Percentiles rank a stretch among this genome's conserved stretches.
These are phyloP conservation scores for Lates calcarifer DNA, from an alignment of 2,113 vertebrate species.

Conservation along the genomic window DNA sequence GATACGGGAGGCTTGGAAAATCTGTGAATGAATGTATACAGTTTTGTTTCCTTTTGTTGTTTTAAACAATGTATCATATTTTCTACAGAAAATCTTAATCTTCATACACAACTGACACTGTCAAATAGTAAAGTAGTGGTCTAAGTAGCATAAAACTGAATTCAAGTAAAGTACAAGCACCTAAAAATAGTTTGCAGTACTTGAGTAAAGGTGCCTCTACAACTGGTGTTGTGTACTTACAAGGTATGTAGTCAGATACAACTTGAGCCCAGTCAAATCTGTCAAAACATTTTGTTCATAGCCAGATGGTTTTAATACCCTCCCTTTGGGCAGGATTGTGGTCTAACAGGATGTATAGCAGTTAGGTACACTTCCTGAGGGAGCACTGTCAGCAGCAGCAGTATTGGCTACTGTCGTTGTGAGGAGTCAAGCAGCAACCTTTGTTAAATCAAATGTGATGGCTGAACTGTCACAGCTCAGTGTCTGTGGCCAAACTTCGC, in stretches of 20 bases:
- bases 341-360: slow-evolving; percentile 35
- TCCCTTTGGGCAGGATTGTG: slow-evolving; percentile 30
- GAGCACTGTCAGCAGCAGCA: slow-evolving; percentile 46
- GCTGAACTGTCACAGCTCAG: slow-evolving; percentile 54
- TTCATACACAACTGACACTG: too few relatives aligned
- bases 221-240: neutral
- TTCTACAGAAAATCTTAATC: neutral
- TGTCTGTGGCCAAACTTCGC: slow-evolving; percentile 46
- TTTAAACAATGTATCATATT: neutral
- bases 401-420: slow-evolving; percentile 30
- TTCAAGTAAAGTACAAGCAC: too few relatives aligned
- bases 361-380: slow-evolving; percentile 43
- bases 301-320: slow-evolving; percentile 15
- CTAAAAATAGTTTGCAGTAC: too few relatives aligned
- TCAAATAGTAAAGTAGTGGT: too few relatives aligned
- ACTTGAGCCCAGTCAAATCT: neutral
- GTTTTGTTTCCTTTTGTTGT: neutral
- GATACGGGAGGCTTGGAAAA: neutral
- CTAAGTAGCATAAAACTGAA: too few relatives aligned
- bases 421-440: slow-evolving; percentile 29
- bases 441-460: slow-evolving; percentile 67
- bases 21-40: neutral
- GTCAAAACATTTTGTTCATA: slow-evolving; percentile 26
- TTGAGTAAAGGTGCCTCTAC: neutral
- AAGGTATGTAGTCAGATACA: neutral